Evolutionary conservation across 2,113 vertebrate species (phyloP), one percentile per base, ranked within the genome.

Genomic region (Octodon degus): DNA sequence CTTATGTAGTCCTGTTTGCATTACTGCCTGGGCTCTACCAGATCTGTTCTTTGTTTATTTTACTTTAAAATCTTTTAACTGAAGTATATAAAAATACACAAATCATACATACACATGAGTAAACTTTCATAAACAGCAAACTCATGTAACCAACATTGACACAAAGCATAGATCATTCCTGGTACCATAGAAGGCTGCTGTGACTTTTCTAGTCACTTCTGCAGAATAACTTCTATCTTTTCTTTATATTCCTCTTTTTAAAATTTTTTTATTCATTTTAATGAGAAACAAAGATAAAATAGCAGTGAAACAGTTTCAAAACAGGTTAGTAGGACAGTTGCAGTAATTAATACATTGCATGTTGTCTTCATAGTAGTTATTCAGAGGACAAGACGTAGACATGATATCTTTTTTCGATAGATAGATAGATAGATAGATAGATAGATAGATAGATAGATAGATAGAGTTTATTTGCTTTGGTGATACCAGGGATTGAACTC

Each of bases 111-210:
- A 24, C 19, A 72, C 4, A 72, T 30, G 37, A 79, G 0, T 60
- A 68, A 86, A 86, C 13, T 91, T 91, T 83, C 74, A 60, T 47
- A 55, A 65, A n/a, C 10, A 83, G 12, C 43, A 86, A 20, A 89
- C 19, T 86, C 67, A n/a, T 8, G 8, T 93, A 83, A 74, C 37
- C 34, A 89, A 5, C 10, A 70, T 81, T 65, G 37, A 93, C 87
- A 93, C 32, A 93, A 93, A 25, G 34, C 58, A 91, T 24, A 94
- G 58, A 74, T 32, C 43, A 94, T 87, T 83, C 72, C 20, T 63
- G 24, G 19, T 13, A 63, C 13, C 76, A 14, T 27, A 74, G 47
- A 91, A 96, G 20, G 63, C 32, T 22, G 7, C 86, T 47, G 19
- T n/a, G 8, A 43, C 32, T 67, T 72, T 96, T 53, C 7, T 58